phyloP scores from a whole-genome alignment of 1,140 invertebrate species.

The Centruroides vittatus region DNA sequence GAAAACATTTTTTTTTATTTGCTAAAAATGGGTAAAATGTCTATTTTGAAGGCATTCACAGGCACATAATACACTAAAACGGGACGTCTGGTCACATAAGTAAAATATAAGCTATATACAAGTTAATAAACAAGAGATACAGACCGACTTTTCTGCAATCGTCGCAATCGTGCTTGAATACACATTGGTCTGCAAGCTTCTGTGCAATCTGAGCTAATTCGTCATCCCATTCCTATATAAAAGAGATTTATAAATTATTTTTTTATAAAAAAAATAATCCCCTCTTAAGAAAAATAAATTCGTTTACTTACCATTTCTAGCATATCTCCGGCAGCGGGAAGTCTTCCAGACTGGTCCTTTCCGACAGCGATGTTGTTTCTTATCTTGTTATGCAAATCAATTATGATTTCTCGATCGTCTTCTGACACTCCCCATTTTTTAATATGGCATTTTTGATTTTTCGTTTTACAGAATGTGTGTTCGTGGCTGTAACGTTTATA shows the following conservation, averaged over 20 bases:
- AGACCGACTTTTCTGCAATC: slow-evolving; percentile 17
- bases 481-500: too few species aligned
- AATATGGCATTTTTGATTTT: too few species aligned
- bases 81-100: too few species aligned
- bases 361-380: slow-evolving; percentile 14
- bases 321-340: slow-evolving; percentile 16
- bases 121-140: neutral
- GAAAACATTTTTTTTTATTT: too few species aligned
- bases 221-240: slow-evolving; percentile 16
- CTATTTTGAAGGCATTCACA: too few species aligned
- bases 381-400: slow-evolving; percentile 14
- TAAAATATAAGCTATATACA: too few species aligned
- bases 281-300: neutral
- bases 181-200: slow-evolving; percentile 17
- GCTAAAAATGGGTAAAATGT: too few species aligned
- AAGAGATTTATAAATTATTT: too few species aligned
- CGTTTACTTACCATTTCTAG: slow-evolving; percentile 10
- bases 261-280: neutral
- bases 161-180: slow-evolving; percentile 14
- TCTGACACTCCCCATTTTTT: neutral
- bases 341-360: slow-evolving; percentile 1
- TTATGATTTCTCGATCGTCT: neutral
- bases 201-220: slow-evolving; percentile 20
- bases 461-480: too few species aligned
- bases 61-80: too few species aligned